Evolutionary conservation across 2,113 vertebrate genomes (phyloP), one percentile per base, ranked within the genome.

Genomic region (Rhinichthys klamathensis): DNA sequence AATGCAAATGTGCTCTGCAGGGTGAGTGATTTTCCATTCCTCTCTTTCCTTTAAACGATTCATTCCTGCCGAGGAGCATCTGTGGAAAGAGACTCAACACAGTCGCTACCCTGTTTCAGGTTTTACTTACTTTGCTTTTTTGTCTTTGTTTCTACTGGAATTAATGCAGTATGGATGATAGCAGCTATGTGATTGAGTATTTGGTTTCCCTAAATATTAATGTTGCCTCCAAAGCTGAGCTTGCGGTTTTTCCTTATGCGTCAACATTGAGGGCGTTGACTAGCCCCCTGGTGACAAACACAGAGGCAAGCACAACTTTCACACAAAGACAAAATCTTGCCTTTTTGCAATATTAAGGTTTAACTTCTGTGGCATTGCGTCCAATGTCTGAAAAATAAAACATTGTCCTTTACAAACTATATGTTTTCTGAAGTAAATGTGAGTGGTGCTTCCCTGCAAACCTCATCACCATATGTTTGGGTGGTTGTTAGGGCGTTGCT

Each of bases 1-100:
- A 82, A 69, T 69, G 63, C 44, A 82, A 82, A 82, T 82, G 63
- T n/a, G 6, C 27, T 82, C 41, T 69, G 27, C 80, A 16, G 44
- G 25, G 44, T 35, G 80, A 69, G 7, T 23, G 44, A 35, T 35
- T 82, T 69, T 82, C 80, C 80, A 82, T 82, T 35, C 18, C 63
- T 82, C 44, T 49, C 44, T 56, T 77, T 77, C 9, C 27, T 3
- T 30, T 75, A 46, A 75, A 49, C 6, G n/a, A 41, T 75, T 35
- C 15, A 35, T 54, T 77, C 74, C 49, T 56, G 30, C 74, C 54
- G 80, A 27, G 41, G 60, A 27, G 15, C 16, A 27, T 69, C 21
- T n/a, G 27, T 65, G 44, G 15, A 23, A 23, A 32, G 61, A 67
- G 15, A 65, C 54, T 38, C 76, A 41, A 6, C 32, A 38, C 76